These are phyloP conservation scores for Panzeria rudis DNA, from an alignment of 2,888 invertebrate genomes.

Conservation along the genomic window DNA sequence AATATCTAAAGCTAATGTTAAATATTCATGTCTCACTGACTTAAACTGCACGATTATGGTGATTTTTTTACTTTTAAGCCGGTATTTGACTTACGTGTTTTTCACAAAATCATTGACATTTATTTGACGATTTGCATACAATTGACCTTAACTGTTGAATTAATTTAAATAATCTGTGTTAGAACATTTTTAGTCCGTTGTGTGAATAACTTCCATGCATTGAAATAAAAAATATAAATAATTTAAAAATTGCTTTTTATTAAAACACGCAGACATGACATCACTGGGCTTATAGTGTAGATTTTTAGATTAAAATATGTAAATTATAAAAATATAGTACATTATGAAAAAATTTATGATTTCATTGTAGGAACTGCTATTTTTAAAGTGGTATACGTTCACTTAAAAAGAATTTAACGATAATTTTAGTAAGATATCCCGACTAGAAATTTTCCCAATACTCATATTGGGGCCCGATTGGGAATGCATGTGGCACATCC, in stretches of 20 bases:
- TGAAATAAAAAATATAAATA: neutral
- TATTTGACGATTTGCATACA: conserved; percentile 63
- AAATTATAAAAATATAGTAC: too few species aligned
- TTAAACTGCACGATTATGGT: conserved; percentile 30
- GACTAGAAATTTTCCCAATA: too few species aligned
- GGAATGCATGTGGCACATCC: too few species aligned
- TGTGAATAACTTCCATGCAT: neutral
- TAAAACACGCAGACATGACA: conserved; percentile 7
- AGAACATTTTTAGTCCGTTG: neutral
- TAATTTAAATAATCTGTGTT: conserved; percentile 2
- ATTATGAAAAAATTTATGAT: too few species aligned
- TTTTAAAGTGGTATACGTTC: too few species aligned
- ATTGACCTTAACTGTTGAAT: conserved; percentile 58
- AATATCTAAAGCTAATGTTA: conserved; percentile 6
- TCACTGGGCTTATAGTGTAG: too few species aligned
- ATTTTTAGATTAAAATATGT: too few species aligned
- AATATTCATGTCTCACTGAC: conserved; percentile 9
- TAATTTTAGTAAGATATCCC: too few species aligned
- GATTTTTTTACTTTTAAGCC: conserved; percentile 18
- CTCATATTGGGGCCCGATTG: too few species aligned
- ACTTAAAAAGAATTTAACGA: too few species aligned
- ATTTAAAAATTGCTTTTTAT: neutral
- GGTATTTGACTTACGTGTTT: neutral
- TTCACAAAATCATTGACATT: conserved; percentile 57
- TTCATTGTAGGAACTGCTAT: too few species aligned